Evolutionary conservation across 2,797 vertebrate species (phyloP), one percentile per base, ranked within the genome.

Genomic region (Propithecus deckenii): DNA sequence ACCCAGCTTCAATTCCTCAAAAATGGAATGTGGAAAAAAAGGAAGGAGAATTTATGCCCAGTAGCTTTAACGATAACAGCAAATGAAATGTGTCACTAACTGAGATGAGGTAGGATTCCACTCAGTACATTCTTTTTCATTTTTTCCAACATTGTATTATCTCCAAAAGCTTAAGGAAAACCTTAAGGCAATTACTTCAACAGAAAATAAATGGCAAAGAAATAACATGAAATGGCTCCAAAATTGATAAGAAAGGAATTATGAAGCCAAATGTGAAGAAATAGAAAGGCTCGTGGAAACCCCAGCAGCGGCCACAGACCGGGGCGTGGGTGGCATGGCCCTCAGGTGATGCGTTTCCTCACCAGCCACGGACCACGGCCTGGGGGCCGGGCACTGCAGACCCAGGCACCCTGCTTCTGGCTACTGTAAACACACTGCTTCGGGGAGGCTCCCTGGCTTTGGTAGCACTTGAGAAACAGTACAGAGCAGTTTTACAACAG

Each of bases 381-480:
- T 23, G 10, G 55, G 22, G 17, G 55, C 9, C 4, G 22, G 22
- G 55, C 22, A 57, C 22, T 0, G 3, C 55, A 57, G 17, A 55
- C 41, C 65, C 20, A 7, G 32, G 72, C 35, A 7, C 50, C 15
- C 5, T 0, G 4, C 48, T 41, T n/a, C 11, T 41, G 13, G 65
- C 13, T 35, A 11, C 38, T 0, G 3, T 4, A 5, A 61, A 25
- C 1, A 2, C 22, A 46, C 15, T 25, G 52, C n/a, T 41, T 2
- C 15, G 59, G 22, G 35, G 20, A 8, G 35, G 20, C 32, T 32
- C 0, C 3, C 32, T 5, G 8, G 5, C 61, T 85, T 18, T 28
- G 52, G 74, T 41, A 92, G 72, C 63, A 46, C 9, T 15, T 20
- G 32, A 38, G n/a, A 35, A 28, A 35, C 0, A 43, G 38, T 5